Evolutionary conservation across 2,797 vertebrate genomes (phyloP).

Genomic region (Trichosurus vulpecula): DNA sequence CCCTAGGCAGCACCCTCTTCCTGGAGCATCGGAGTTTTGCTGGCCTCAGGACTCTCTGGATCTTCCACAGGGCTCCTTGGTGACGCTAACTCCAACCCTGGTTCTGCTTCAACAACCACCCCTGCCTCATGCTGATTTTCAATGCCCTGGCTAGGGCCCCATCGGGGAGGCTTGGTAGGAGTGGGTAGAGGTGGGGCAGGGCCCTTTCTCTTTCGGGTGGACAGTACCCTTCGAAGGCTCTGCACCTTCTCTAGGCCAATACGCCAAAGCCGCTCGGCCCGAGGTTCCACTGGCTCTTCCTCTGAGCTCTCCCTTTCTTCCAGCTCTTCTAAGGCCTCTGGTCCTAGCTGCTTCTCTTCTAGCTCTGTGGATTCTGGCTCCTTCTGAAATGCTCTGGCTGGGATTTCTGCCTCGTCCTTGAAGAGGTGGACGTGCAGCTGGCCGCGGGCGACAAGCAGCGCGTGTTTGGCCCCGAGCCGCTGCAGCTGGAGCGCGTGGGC

Average conservation of each 20-base stretch:
- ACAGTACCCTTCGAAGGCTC: slow-evolving; percentile 71
- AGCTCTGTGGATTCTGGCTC: slow-evolving; percentile 39
- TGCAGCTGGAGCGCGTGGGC: slow-evolving; percentile 71
- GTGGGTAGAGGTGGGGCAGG: slow-evolving; percentile 42
- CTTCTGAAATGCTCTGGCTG: slow-evolving; percentile 74
- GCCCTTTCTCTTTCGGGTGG: slow-evolving; percentile 57
- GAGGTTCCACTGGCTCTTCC: slow-evolving; percentile 64
- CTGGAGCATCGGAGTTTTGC: slow-evolving; percentile 41
- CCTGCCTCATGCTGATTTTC: not conserved
- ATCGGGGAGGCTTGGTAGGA: slow-evolving; percentile 75
- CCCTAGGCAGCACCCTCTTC: slow-evolving; percentile 59
- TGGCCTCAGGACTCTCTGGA: slow-evolving; percentile 31
- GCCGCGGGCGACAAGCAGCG: slow-evolving; percentile 77
- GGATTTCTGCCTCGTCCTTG: slow-evolving; percentile 78
- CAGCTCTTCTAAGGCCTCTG: slow-evolving; percentile 52
- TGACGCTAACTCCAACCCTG: slow-evolving; percentile 42
- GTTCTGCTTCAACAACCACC: slow-evolving; percentile 2
- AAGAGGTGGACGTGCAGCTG: slow-evolving; percentile 78
- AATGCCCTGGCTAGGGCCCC: slow-evolving; percentile 46
- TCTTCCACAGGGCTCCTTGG: slow-evolving; percentile 32
- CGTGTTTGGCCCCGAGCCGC: slow-evolving; percentile 77
- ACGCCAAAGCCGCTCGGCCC: slow-evolving; percentile 70
- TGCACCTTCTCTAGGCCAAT: slow-evolving; percentile 72
- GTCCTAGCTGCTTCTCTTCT: slow-evolving; percentile 34
- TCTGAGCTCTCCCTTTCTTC: slow-evolving; percentile 67